Conservation (phyloP, 2,113 vertebrate genomes). For the Muntiacus reevesi region DNA sequence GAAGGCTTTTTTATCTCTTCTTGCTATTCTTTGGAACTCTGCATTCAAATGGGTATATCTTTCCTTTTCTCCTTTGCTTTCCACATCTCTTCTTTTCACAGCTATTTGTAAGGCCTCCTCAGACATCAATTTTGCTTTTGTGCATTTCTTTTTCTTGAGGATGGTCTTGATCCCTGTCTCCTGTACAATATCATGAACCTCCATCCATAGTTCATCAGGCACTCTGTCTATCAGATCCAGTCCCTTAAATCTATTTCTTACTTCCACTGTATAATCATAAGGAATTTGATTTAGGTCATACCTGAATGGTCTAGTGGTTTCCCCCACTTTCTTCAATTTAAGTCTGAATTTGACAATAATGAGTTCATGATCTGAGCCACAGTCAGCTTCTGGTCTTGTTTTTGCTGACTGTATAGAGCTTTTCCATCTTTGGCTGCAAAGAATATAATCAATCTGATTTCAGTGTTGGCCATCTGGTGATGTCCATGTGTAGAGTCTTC, state of each 20-base stretch:
- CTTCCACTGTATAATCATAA: background rate
- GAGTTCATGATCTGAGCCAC: background rate
- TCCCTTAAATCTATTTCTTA: background rate
- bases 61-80: background rate
- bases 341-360: background rate
- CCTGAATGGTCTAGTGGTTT: background rate
- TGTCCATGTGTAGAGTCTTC: background rate
- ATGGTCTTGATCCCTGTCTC: background rate
- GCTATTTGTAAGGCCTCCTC: background rate
- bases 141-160: background rate
- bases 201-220: rapidly evolving
- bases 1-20: background rate
- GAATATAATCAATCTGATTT: background rate
- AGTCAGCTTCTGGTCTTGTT: background rate
- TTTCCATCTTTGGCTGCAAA: background rate
- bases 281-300: background rate
- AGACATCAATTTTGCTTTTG: background rate
- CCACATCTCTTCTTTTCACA: background rate
- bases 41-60: background rate
- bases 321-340: background rate
- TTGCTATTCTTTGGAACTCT: background rate
- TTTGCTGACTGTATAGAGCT: background rate
- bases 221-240: background rate
- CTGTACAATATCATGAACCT: background rate
- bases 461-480: background rate